Conservation (phyloP, 2,888 invertebrate species). For the Mesorhabditis sp. region DNA sequence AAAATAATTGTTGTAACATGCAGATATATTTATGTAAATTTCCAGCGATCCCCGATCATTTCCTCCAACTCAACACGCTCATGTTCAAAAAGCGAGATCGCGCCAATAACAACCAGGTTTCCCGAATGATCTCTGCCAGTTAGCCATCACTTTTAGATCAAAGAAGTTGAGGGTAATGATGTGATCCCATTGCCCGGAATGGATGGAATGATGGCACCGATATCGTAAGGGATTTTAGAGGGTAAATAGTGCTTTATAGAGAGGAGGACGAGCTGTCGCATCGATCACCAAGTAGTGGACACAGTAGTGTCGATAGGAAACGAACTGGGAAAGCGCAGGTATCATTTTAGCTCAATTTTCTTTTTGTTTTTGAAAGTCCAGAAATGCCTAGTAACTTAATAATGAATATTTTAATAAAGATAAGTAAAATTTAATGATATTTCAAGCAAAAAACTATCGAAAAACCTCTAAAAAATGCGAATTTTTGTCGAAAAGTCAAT, state of each 20-base stretch:
- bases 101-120: conserved; percentile 19
- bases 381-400: no score
- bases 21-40: background rate
- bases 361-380: no score
- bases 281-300: background rate
- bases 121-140: background rate
- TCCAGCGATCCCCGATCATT: conserved; percentile 24
- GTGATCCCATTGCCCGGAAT: conserved; percentile 14
- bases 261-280: conserved; percentile 5
- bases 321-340: no score
- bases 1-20: background rate
- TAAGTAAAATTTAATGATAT: no score
- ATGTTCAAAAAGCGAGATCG: conserved; percentile 20
- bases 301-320: no score
- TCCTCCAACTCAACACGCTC: conserved; percentile 22
- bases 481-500: no score
- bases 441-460: no score
- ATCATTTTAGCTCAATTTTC: no score
- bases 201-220: conserved; percentile 14
- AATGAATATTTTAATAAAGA: no score
- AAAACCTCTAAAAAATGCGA: no score
- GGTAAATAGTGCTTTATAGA: background rate
- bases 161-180: background rate
- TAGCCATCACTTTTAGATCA: conserved; percentile 8
- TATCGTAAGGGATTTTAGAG: background rate